Percentiles rank a stretch among this genome's conserved stretches.
Conservation (phyloP, 2,888 invertebrate genomes). For the Drosophila melanocephala region DNA sequence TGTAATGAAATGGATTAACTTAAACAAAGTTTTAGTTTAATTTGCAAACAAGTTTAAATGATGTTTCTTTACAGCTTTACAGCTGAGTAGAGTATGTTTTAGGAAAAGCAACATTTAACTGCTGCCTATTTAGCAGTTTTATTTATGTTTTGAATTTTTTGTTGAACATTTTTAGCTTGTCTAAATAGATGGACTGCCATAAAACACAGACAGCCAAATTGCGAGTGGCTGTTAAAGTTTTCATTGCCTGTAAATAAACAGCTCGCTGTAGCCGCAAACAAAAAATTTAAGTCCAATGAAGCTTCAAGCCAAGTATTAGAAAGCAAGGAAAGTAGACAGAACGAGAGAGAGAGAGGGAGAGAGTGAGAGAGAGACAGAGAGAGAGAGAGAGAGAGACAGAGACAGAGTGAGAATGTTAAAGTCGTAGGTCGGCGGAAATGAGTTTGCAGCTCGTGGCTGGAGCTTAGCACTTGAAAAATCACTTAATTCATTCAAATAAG, state of each 20-base stretch:
- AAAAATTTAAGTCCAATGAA: constrained; percentile 53
- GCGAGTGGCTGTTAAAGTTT: constrained; percentile 63
- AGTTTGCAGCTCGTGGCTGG: constrained; percentile 75
- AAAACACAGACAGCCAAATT: constrained; percentile 37
- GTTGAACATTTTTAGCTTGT: constrained; percentile 16
- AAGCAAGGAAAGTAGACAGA: neutral
- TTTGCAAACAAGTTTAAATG: neutral
- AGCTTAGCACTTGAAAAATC: constrained; percentile 82
- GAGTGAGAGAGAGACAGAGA: too few species aligned
- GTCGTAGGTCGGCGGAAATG: constrained; percentile 66
- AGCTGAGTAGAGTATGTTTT: neutral
- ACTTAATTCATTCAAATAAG: constrained; percentile 83
- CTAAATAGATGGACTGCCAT: constrained; percentile 39
- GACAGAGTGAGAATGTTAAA: constrained; percentile 13
- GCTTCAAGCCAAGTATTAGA: constrained; percentile 45
- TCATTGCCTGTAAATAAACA: constrained; percentile 73
- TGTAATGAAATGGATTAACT: neutral
- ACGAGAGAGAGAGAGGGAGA: neutral
- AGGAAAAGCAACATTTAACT: neutral
- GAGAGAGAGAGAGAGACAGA: neutral
- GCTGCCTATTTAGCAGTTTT: constrained; percentile 17
- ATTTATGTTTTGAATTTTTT: constrained; percentile 28
- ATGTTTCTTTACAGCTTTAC: neutral
- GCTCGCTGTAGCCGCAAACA: constrained; percentile 51
- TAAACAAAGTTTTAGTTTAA: neutral